phyloP scores from a whole-genome alignment of 2,888 invertebrate genomes.

The Drosophila mayaguana region DNA sequence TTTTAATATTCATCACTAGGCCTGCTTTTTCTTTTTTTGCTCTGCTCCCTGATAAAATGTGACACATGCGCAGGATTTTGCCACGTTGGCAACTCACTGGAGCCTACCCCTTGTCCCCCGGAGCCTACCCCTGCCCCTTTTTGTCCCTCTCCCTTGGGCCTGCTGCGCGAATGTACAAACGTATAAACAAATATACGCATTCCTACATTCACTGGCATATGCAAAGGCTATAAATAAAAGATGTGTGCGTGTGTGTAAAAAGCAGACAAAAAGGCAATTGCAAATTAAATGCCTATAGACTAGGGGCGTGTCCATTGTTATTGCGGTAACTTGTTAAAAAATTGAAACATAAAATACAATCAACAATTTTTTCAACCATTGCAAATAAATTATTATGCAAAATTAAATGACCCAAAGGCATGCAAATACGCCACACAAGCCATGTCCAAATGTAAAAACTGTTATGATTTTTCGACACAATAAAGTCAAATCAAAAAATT shows the following conservation, averaged over 20 bases:
- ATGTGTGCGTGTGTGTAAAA: conserved; percentile 55
- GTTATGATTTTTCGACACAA: conserved; percentile 43
- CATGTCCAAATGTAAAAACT: conserved; percentile 17
- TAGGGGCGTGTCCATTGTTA: conserved; percentile 67
- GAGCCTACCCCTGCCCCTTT: conserved; percentile 3
- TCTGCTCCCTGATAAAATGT: conserved; percentile 56
- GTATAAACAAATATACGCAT: conserved; percentile 8
- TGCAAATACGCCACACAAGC: conserved; percentile 37
- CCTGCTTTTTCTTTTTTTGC: conserved; percentile 4
- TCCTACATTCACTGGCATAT: conserved; percentile 32
- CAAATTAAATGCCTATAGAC: conserved; percentile 78
- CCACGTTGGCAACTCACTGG: conserved; percentile 66
- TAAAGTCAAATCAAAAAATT: conserved; percentile 70
- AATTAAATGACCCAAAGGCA: conserved; percentile 78
- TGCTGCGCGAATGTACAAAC: background rate
- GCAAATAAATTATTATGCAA: conserved; percentile 80
- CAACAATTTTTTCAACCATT: conserved; percentile 58
- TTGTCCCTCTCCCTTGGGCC: background rate
- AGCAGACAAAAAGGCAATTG: conserved; percentile 73
- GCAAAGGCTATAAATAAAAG: conserved; percentile 72
- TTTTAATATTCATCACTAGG: conserved; percentile 72
- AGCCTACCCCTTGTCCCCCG: conserved; percentile 10
- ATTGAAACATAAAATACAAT: conserved; percentile 77
- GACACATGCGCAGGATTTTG: conserved; percentile 78
- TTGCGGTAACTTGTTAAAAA: conserved; percentile 53